These are phyloP conservation scores for Callospermophilus lateralis DNA, from an alignment of 2,113 vertebrate species.

Conservation along the genomic window DNA sequence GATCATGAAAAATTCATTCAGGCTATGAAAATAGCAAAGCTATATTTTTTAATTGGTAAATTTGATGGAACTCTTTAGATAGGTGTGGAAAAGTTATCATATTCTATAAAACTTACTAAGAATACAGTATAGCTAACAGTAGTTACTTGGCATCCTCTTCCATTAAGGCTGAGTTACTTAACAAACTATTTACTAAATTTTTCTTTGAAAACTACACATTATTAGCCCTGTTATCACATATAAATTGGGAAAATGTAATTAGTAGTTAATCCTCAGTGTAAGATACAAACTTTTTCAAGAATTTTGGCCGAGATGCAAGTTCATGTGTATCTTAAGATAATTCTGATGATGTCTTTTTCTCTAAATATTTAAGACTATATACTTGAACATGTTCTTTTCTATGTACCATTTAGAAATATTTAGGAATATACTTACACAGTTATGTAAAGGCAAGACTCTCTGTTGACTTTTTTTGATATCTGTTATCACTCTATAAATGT, in stretches of 20 bases:
- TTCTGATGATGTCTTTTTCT: conserved; percentile 50
- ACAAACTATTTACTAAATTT: not conserved
- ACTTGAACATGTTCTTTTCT: conserved; percentile 65
- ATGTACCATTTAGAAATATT: conserved; percentile 51
- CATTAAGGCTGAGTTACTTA: not conserved
- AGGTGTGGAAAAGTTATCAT: not conserved
- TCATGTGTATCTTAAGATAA: conserved; percentile 8
- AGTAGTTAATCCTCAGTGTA: not conserved
- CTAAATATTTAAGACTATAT: conserved; percentile 66
- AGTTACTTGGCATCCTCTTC: not conserved
- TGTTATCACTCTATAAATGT: conserved; percentile 53
- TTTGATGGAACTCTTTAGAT: not conserved
- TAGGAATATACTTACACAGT: conserved; percentile 3
- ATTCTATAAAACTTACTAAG: conserved; percentile 19
- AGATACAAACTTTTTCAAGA: conserved; percentile 44
- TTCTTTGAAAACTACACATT: conserved; percentile 44
- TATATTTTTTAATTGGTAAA: conserved; percentile 19
- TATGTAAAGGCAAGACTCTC: conserved; percentile 51
- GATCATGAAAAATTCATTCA: conserved; percentile 40
- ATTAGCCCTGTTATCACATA: not conserved
- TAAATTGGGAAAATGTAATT: not conserved
- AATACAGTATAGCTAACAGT: not conserved
- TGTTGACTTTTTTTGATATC: conserved; percentile 49
- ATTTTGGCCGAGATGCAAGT: conserved; percentile 10
- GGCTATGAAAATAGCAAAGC: not conserved